Conservation (phyloP, 2,888 invertebrate genomes). For the Lysandra coridon region DNA sequence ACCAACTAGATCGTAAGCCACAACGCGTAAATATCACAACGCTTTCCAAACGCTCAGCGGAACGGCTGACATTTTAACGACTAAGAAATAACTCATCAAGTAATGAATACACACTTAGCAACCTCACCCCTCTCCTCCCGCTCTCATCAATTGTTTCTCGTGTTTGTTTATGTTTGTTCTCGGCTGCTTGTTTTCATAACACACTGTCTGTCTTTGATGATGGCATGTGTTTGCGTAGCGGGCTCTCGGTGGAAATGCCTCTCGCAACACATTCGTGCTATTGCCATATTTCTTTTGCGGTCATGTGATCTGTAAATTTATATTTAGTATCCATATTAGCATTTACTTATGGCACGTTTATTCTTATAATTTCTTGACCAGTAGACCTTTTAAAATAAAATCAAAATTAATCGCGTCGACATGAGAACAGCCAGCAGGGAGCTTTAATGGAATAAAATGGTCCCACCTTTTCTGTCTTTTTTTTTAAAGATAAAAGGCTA, state of each 20-base stretch:
- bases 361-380: not conserved
- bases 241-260: constrained; percentile 55
- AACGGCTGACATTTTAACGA: constrained; percentile 53
- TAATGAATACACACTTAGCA: constrained; percentile 54
- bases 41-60: constrained; percentile 33
- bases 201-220: constrained; percentile 75
- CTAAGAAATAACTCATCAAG: constrained; percentile 59
- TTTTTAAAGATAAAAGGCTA: not conserved
- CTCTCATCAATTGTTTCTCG: constrained; percentile 74
- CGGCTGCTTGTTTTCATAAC: constrained; percentile 77
- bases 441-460: not conserved
- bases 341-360: not conserved
- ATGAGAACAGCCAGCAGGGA: not conserved
- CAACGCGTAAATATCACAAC: constrained; percentile 28
- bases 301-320: constrained; percentile 27
- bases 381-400: not conserved
- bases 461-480: not conserved
- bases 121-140: constrained; percentile 47
- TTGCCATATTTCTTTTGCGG: constrained; percentile 11
- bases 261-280: constrained; percentile 32
- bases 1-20: constrained; percentile 24
- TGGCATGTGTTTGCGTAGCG: constrained; percentile 64
- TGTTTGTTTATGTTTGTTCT: constrained; percentile 75
- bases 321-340: not conserved
- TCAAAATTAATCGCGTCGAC: not conserved